A percentile compares a stretch with the other conserved stretches of the same genome.
Conservation (phyloP, 30 jellyfish, hydroid and myxozoan species). For the Aurelia coerulea region DNA sequence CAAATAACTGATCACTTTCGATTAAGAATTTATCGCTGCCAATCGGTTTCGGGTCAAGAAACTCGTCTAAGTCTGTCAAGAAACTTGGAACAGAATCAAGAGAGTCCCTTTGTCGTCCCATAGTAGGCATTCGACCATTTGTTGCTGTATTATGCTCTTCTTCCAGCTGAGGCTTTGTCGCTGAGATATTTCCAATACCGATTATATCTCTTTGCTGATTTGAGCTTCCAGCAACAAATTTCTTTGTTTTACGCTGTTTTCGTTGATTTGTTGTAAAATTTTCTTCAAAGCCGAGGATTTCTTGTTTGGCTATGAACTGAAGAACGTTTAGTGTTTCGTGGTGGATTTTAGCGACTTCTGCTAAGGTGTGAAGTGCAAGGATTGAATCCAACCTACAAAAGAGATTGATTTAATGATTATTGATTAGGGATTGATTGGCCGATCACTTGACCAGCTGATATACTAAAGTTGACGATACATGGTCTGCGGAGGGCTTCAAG, state of each 20-base stretch:
- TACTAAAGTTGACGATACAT: background rate
- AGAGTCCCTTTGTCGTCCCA: background rate
- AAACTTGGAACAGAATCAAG: background rate
- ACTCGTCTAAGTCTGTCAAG: constrained; percentile 11
- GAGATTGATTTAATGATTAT: background rate
- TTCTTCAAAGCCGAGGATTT: constrained; percentile 3
- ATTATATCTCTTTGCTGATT: background rate
- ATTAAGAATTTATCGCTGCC: background rate
- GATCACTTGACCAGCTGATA: background rate
- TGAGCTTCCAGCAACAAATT: background rate
- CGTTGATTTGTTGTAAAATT: background rate
- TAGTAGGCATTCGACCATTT: too few species aligned
- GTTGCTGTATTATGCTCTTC: too few species aligned
- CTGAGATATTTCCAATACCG: too few species aligned
- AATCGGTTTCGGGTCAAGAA: constrained; percentile 45
- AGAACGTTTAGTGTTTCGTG: background rate
- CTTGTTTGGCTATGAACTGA: constrained; percentile 43
- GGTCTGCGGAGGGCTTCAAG: background rate
- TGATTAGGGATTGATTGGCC: background rate
- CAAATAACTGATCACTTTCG: too few species aligned
- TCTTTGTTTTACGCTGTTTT: background rate
- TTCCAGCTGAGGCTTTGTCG: too few species aligned
- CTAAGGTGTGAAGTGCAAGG: constrained; percentile 26
- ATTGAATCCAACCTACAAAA: constrained; percentile 37
- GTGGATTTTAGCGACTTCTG: constrained; percentile 38